A percentile compares a stretch with the other conserved stretches of the same genome.
phyloP scores from a whole-genome alignment of 2,797 vertebrate genomes.

The Sebastes baramenuke region DNA sequence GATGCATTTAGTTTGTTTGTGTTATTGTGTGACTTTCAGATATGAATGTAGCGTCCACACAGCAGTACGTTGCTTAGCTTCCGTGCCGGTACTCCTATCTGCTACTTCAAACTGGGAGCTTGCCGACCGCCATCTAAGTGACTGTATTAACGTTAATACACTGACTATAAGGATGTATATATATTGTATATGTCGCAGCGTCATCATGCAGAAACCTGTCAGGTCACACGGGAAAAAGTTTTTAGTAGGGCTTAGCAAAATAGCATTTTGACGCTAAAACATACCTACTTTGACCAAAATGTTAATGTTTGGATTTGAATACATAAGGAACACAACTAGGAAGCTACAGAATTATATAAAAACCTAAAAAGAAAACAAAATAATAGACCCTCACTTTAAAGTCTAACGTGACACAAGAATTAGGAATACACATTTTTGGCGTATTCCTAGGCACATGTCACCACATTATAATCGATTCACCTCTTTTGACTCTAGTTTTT shows the following conservation, averaged over 20 bases:
- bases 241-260: accelerated
- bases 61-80: no score
- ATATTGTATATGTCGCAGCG: background rate
- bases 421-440: background rate
- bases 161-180: no score
- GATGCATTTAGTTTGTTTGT: background rate
- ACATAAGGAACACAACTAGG: background rate
- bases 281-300: background rate
- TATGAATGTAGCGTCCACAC: background rate
- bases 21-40: background rate
- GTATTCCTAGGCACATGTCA: background rate
- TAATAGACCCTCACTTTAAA: background rate
- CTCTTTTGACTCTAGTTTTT: background rate
- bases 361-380: background rate
- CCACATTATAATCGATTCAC: background rate
- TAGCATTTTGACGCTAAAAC: background rate
- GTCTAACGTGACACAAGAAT: background rate
- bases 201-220: background rate
- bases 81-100: no score
- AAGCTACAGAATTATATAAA: background rate
- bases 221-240: background rate
- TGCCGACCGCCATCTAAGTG: no score
- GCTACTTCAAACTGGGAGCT: no score
- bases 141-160: no score
- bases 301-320: background rate